phyloP scores from a whole-genome alignment of 1,140 invertebrate species.

The Macrocentrus cingulum region DNA sequence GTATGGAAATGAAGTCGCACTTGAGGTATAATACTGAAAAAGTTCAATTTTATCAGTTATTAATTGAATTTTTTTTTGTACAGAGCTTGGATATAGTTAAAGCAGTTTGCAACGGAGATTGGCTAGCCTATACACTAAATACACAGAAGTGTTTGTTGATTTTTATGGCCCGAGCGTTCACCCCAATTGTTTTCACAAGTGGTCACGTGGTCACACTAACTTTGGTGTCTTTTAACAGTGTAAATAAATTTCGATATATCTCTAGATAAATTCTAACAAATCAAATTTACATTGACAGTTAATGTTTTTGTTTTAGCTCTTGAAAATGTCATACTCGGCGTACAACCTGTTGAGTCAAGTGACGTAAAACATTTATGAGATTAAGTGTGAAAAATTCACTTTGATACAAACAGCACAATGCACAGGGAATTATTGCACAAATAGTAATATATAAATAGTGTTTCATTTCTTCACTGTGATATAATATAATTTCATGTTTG shows the following conservation, averaged over 20 bases:
- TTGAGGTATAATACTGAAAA: too few species aligned
- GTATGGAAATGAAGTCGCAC: constrained; percentile 29
- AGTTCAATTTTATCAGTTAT: background rate
- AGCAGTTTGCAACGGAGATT: background rate
- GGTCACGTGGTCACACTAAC: background rate
- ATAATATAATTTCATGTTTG: too few species aligned
- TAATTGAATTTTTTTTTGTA: too few species aligned
- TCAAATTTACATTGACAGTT: background rate
- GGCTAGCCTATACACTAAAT: background rate
- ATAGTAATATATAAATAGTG: too few species aligned
- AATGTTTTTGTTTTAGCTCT: background rate
- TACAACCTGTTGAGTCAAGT: background rate
- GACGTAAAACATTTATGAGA: background rate
- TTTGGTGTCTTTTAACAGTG: background rate
- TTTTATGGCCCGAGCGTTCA: background rate
- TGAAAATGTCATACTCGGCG: background rate
- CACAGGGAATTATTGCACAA: too few species aligned
- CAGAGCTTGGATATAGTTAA: background rate
- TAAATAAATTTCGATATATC: background rate
- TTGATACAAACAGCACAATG: too few species aligned
- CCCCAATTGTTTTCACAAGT: background rate
- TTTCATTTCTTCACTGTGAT: too few species aligned
- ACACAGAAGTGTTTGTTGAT: background rate
- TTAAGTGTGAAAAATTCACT: too few species aligned
- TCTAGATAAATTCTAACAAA: background rate